Evolutionary conservation across 2,888 invertebrate genomes (phyloP).

Genomic region (Drosophila heteroneura): DNA sequence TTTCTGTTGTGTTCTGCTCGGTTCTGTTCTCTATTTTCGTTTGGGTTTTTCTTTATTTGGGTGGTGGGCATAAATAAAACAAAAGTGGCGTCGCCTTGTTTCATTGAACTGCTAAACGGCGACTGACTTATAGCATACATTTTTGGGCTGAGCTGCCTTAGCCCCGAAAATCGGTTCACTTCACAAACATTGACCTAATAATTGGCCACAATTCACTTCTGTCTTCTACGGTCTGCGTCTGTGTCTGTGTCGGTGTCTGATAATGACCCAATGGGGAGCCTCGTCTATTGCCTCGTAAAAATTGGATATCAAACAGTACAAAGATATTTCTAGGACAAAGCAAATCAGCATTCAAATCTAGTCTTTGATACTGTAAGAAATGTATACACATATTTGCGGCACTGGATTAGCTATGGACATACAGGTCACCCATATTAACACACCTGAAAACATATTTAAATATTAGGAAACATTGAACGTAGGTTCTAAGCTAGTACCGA

Average conservation of each 20-base stretch:
- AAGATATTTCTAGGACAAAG: background rate
- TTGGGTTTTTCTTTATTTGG: background rate
- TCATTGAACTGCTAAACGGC: conserved; percentile 52
- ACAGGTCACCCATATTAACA: background rate
- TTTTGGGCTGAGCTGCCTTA: conserved; percentile 44
- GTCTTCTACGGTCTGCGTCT: background rate
- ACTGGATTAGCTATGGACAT: too few relatives aligned
- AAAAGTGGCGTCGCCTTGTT: conserved; percentile 28
- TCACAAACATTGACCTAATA: conserved; percentile 72
- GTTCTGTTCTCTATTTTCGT: background rate
- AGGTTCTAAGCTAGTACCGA: background rate
- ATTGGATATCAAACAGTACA: background rate
- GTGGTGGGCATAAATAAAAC: conserved; percentile 41
- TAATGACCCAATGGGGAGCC: conserved; percentile 1
- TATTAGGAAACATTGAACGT: background rate
- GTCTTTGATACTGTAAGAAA: background rate
- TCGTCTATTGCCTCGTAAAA: conserved; percentile 17
- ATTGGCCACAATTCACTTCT: conserved; percentile 47
- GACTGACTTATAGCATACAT: conserved; percentile 67
- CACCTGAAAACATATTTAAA: background rate
- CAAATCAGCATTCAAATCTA: background rate
- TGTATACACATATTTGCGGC: background rate
- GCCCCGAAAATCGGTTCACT: conserved; percentile 58
- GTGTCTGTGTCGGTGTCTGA: conserved; percentile 8
- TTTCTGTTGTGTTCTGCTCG: background rate